These are phyloP conservation scores for Rhea pennata DNA, from an alignment of 2,113 vertebrate species.

Conservation along the genomic window DNA sequence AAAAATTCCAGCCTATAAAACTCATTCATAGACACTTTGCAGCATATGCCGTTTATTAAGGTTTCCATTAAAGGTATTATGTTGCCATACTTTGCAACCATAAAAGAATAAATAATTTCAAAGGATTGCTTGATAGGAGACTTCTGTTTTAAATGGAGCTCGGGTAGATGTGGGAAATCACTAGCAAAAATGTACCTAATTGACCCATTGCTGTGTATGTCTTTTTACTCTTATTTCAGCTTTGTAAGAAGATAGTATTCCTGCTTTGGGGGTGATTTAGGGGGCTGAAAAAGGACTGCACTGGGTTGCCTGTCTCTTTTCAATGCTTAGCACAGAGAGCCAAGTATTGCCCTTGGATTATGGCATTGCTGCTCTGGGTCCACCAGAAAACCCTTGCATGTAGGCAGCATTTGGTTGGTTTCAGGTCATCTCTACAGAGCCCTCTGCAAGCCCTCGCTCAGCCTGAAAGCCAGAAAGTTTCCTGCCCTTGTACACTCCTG, in stretches of 20 bases:
- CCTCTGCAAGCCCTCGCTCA: background rate
- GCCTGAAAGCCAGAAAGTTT: background rate
- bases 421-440: background rate
- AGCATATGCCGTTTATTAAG: slow-evolving; percentile 70
- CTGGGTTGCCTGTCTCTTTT: background rate
- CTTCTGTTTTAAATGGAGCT: slow-evolving; percentile 73
- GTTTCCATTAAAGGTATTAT: slow-evolving; percentile 73
- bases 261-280: background rate
- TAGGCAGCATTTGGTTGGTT: background rate
- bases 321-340: background rate
- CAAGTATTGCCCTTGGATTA: background rate
- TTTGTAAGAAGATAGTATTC: slow-evolving; percentile 26
- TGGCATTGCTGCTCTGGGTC: background rate
- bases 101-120: slow-evolving; percentile 79
- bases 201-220: slow-evolving; percentile 20
- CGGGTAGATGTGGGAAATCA: slow-evolving; percentile 55
- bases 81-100: slow-evolving; percentile 71
- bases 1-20: slow-evolving; percentile 70
- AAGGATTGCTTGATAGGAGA: slow-evolving; percentile 69
- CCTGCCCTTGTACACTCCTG: background rate
- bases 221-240: slow-evolving; percentile 41
- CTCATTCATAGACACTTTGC: slow-evolving; percentile 61
- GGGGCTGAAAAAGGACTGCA: background rate
- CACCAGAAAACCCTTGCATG: background rate
- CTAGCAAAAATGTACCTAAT: slow-evolving; percentile 60